A percentile compares a stretch with the other conserved stretches of the same genome.
Evolutionary conservation across 2,888 invertebrate genomes (phyloP).

Genomic region (Fragum sueziense): DNA sequence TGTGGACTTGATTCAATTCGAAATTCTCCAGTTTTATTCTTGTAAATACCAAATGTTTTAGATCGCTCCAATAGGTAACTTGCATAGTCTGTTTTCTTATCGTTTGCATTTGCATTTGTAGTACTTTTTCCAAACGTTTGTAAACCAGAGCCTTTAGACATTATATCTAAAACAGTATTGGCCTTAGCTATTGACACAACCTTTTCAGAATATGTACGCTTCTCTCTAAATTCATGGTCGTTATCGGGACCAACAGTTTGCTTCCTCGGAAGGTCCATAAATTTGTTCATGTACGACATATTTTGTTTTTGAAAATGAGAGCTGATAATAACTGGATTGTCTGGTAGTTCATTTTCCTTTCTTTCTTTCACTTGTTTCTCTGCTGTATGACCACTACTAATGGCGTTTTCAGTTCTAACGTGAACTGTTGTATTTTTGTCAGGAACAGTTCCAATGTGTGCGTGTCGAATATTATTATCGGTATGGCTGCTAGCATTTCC

Average conservation of each 20-base stretch:
- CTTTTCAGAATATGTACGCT: not conserved
- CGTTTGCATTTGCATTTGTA: not conserved
- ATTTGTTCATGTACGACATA: not conserved
- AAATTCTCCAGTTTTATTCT: slow-evolving; percentile 4
- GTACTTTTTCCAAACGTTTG: not conserved
- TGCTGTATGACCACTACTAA: too few relatives aligned
- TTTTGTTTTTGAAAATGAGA: slow-evolving; percentile 7
- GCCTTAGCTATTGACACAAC: not conserved
- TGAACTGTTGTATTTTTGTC: not conserved
- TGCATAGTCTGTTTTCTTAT: not conserved
- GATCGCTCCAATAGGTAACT: not conserved
- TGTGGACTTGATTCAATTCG: not conserved
- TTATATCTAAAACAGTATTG: not conserved
- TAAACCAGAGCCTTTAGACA: not conserved
- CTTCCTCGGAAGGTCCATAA: slow-evolving; percentile 11
- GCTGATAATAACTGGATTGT: not conserved
- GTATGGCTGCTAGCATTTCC: not conserved
- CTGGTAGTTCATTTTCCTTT: not conserved
- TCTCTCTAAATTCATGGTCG: slow-evolving; percentile 14
- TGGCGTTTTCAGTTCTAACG: not conserved
- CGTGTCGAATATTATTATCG: not conserved
- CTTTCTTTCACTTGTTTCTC: not conserved
- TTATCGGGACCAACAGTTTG: slow-evolving; percentile 5
- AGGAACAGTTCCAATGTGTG: not conserved
- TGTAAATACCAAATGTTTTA: not conserved